A percentile compares a stretch with the other conserved stretches of the same genome.
phyloP scores from a whole-genome alignment of 2,797 vertebrate species.

The Chelon labrosus region DNA sequence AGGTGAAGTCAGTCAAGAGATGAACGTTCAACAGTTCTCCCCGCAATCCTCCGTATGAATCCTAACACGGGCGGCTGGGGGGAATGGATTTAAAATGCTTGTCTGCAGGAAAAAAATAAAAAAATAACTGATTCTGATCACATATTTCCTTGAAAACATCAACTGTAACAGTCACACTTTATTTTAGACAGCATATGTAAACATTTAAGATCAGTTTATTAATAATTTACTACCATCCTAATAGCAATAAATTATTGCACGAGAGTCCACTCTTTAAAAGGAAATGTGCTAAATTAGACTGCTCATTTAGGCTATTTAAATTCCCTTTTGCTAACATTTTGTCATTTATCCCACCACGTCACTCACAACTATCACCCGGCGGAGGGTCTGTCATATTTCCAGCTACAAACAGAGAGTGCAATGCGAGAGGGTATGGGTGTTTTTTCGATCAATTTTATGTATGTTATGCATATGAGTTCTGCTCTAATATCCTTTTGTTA shows the following conservation, averaged over 20 bases:
- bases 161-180: slow-evolving; percentile 66
- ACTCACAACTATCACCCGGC: slow-evolving; percentile 26
- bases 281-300: slow-evolving; percentile 48
- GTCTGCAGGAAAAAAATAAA: not conserved
- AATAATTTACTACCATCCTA: slow-evolving; percentile 44
- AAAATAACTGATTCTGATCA: slow-evolving; percentile 50
- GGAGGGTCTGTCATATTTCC: slow-evolving; percentile 29
- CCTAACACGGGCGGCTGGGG: not conserved
- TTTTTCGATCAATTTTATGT: slow-evolving; percentile 38
- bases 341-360: slow-evolving; percentile 24
- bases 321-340: slow-evolving; percentile 16
- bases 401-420: slow-evolving; percentile 32
- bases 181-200: slow-evolving; percentile 62
- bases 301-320: slow-evolving; percentile 43
- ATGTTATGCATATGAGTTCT: slow-evolving; percentile 58
- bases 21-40: slow-evolving; percentile 44
- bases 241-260: slow-evolving; percentile 45
- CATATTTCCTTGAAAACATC: slow-evolving; percentile 54
- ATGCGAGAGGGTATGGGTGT: slow-evolving; percentile 24
- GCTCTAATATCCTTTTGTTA: slow-evolving; percentile 62
- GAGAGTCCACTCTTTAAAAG: slow-evolving; percentile 38
- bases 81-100: slow-evolving; percentile 22
- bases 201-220: slow-evolving; percentile 54
- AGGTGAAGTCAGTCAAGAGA: slow-evolving; percentile 41
- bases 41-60: not conserved